These are phyloP conservation scores for Hemithea aestivaria DNA, from an alignment of 2,888 invertebrate genomes.

Conservation along the genomic window DNA sequence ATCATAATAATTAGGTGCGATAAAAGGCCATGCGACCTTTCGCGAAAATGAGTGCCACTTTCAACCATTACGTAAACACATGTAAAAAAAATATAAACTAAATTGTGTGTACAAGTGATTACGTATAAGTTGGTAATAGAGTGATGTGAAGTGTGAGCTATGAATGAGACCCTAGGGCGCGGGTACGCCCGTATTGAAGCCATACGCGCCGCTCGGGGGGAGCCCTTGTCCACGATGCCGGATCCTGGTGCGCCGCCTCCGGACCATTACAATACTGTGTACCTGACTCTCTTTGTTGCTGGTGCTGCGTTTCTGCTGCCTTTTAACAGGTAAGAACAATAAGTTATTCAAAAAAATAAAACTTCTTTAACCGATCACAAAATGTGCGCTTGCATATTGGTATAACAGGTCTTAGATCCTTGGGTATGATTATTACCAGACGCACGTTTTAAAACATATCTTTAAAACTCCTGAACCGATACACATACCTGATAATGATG, in stretches of 20 bases:
- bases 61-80: slow-evolving; percentile 12
- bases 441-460: too few species aligned
- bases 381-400: too few species aligned
- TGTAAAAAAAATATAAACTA: slow-evolving; percentile 3
- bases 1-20: too few species aligned
- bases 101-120: slow-evolving; percentile 4
- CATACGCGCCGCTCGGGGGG: slow-evolving; percentile 75
- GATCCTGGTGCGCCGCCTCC: slow-evolving; percentile 82
- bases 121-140: slow-evolving; percentile 13
- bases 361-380: too few species aligned
- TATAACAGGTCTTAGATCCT: too few species aligned
- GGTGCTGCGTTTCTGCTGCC: slow-evolving; percentile 94
- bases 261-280: slow-evolving; percentile 85
- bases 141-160: slow-evolving; percentile 37
- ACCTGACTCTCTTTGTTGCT: slow-evolving; percentile 87
- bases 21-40: too few species aligned
- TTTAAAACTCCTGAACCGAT: too few species aligned
- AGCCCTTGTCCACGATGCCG: slow-evolving; percentile 48
- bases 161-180: slow-evolving; percentile 83
- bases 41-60: slow-evolving; percentile 3
- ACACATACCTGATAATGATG: too few species aligned
- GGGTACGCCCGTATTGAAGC: slow-evolving; percentile 83
- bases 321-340: slow-evolving; percentile 87
- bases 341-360: too few species aligned
- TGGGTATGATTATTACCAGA: too few species aligned